phyloP scores from a whole-genome alignment of 2,113 vertebrate genomes.

The Cephalophus harveyi region DNA sequence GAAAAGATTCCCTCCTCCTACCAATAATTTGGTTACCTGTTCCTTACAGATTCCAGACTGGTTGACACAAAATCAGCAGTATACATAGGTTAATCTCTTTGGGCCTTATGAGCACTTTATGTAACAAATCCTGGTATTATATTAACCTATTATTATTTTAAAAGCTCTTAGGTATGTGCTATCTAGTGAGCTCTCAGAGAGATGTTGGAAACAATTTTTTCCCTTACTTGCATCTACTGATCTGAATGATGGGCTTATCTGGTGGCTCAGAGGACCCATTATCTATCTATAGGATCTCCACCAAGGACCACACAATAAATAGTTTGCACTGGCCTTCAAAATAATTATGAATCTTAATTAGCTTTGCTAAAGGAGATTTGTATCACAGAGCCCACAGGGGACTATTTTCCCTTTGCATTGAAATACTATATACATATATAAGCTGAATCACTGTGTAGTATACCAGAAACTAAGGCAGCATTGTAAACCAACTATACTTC shows the following conservation, averaged over 20 bases:
- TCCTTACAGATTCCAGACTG: neutral
- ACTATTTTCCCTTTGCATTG: neutral
- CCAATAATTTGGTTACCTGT: neutral
- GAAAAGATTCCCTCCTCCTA: neutral
- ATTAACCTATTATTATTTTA: neutral
- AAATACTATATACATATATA: neutral
- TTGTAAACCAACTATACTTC: neutral
- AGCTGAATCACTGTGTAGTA: neutral
- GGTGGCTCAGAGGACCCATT: neutral
- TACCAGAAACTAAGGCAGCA: neutral
- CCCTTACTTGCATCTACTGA: neutral
- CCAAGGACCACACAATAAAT: neutral
- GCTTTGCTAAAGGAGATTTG: constrained; percentile 16
- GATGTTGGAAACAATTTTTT: neutral
- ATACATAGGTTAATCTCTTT: neutral
- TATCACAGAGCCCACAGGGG: neutral
- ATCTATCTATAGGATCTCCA: neutral
- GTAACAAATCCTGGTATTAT: neutral
- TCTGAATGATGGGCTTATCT: neutral
- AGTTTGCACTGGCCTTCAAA: neutral
- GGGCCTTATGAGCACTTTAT: neutral
- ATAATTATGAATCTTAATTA: neutral
- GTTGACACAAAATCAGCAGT: neutral
- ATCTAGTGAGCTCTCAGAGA: neutral
- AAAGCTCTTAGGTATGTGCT: neutral